Conservation (phyloP, 64 coral and sea anemone species). For the Orbicella faveolata region DNA sequence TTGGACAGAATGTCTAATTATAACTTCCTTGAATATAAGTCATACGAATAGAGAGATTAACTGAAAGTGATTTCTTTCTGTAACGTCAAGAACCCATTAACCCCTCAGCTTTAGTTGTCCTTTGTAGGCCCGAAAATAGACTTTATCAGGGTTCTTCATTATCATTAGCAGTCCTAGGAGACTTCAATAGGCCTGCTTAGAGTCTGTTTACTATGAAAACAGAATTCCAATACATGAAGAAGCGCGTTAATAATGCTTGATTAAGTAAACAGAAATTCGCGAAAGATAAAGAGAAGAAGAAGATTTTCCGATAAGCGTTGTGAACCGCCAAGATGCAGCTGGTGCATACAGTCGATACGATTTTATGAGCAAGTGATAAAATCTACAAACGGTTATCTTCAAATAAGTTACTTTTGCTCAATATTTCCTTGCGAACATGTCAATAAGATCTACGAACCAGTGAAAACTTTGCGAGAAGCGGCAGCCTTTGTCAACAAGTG, state of each 20-base stretch:
- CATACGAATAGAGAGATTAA: too few species aligned
- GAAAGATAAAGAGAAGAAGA: not conserved
- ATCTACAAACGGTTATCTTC: not conserved
- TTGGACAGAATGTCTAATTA: too few species aligned
- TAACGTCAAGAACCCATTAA: not conserved
- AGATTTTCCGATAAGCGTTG: not conserved
- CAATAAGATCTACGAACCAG: not conserved
- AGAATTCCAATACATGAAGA: not conserved
- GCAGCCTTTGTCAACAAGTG: not conserved
- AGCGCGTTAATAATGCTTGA: not conserved
- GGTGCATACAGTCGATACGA: not conserved
- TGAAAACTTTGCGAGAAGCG: not conserved
- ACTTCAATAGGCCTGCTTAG: not conserved
- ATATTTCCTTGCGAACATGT: not conserved
- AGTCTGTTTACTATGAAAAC: not conserved
- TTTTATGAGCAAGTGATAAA: not conserved
- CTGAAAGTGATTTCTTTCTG: not conserved
- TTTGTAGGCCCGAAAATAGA: not conserved
- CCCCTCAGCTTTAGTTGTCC: not conserved
- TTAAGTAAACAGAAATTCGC: constrained; percentile 5
- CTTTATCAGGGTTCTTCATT: too few species aligned
- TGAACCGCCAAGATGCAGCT: not conserved
- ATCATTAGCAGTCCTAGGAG: too few species aligned
- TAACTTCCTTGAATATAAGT: too few species aligned
- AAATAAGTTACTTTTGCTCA: not conserved